A percentile compares a stretch with the other conserved stretches of the same genome.
Evolutionary conservation across 2,888 invertebrate genomes (phyloP).

Genomic region (Ornithoptera alexandrae): DNA sequence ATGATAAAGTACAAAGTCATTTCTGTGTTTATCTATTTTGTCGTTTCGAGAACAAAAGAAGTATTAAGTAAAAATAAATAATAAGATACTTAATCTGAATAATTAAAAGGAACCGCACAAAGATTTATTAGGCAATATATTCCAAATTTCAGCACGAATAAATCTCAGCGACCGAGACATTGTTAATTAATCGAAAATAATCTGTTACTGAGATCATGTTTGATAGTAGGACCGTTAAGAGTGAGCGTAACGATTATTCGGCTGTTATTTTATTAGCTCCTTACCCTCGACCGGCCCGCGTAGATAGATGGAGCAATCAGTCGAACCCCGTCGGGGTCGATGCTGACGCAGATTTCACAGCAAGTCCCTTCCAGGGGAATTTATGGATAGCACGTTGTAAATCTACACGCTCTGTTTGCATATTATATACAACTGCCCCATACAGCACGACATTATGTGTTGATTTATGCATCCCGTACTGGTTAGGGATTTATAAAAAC

Average conservation of each 20-base stretch:
- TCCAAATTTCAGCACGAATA: not conserved
- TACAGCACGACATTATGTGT: constrained; percentile 33
- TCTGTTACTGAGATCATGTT: constrained; percentile 31
- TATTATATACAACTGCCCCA: constrained; percentile 41
- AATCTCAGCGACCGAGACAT: not conserved
- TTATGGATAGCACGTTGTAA: constrained; percentile 72
- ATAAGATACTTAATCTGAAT: constrained; percentile 34
- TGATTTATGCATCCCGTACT: constrained; percentile 28
- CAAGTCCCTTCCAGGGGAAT: constrained; percentile 58
- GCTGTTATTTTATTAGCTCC: constrained; percentile 64
- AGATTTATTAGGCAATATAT: constrained; percentile 1
- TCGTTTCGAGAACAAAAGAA: no score
- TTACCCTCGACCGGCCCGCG: constrained; percentile 49
- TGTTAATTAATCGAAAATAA: constrained; percentile 20
- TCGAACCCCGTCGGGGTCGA: constrained; percentile 52
- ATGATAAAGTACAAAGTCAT: no score
- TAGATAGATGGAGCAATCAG: constrained; percentile 76
- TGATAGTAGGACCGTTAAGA: constrained; percentile 39
- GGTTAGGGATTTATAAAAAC: constrained; percentile 7
- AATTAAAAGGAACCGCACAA: not conserved
- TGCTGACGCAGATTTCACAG: constrained; percentile 67
- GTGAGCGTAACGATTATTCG: constrained; percentile 52
- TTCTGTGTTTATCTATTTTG: no score
- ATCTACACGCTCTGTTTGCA: constrained; percentile 61
- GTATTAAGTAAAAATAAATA: no score